phyloP scores from a whole-genome alignment of 2,888 invertebrate genomes.

The Chymomyza fuscimana region DNA sequence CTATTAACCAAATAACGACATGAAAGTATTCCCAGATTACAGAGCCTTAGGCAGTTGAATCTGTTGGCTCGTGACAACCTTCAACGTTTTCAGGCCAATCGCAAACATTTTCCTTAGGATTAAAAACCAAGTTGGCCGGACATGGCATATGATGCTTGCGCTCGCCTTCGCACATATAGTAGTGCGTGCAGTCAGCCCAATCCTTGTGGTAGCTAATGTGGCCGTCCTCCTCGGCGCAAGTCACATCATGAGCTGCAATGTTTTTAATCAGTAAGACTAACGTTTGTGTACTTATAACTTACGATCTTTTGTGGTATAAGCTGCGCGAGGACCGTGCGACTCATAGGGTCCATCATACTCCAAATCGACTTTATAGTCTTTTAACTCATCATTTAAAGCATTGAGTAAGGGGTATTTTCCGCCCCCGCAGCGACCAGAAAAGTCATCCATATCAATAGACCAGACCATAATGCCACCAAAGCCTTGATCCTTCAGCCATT shows the following conservation, averaged over 20 bases:
- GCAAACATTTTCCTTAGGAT: constrained; percentile 94
- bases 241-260: constrained; percentile 90
- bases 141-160: constrained; percentile 98
- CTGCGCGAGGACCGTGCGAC: constrained; percentile 84
- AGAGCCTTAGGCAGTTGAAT: constrained; percentile 81
- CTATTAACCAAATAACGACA: not conserved
- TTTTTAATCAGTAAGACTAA: not conserved
- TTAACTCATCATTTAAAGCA: constrained; percentile 91
- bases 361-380: constrained; percentile 89
- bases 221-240: constrained; percentile 96
- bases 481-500: constrained; percentile 95
- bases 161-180: constrained; percentile 98
- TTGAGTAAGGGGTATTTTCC: constrained; percentile 94
- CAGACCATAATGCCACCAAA: constrained; percentile 98
- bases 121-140: constrained; percentile 94
- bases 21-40: not conserved
- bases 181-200: constrained; percentile 94
- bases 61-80: constrained; percentile 88
- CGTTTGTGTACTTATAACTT: constrained; percentile 79
- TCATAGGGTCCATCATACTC: constrained; percentile 94
- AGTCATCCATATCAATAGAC: constrained; percentile 98
- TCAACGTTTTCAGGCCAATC: constrained; percentile 98
- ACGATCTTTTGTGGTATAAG: constrained; percentile 94
- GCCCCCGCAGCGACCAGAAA: constrained; percentile 92
- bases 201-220: constrained; percentile 96